Percentiles rank a stretch among this genome's conserved stretches.
phyloP scores from a whole-genome alignment of 1,140 invertebrate species.

The Musca domestica region DNA sequence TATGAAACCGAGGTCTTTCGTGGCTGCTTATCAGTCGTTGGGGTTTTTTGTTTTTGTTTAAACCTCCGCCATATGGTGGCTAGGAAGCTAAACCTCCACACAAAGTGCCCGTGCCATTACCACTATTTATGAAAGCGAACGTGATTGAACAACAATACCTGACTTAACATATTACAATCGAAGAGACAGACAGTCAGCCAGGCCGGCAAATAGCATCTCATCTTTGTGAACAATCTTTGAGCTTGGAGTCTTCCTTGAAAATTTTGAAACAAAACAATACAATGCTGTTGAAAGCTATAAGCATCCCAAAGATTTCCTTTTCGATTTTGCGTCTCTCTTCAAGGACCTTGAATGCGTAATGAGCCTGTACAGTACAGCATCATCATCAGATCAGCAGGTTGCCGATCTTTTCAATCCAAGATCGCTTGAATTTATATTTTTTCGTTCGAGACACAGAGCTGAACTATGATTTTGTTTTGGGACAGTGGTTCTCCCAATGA shows the following conservation, averaged over 20 bases:
- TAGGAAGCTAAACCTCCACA: no score
- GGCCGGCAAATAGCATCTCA: not conserved
- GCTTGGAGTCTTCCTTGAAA: not conserved
- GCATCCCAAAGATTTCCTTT: slow-evolving; percentile 8
- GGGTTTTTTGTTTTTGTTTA: not conserved
- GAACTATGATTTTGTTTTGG: no score
- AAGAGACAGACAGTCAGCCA: not conserved
- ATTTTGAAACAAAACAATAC: slow-evolving; percentile 2
- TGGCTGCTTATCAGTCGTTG: not conserved
- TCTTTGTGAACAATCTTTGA: no score
- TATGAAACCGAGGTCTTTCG: not conserved
- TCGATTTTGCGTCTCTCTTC: not conserved
- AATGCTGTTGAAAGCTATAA: slow-evolving; percentile 3
- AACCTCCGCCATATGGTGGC: slow-evolving; percentile 4
- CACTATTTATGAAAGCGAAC: slow-evolving; percentile 21
- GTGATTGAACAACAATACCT: slow-evolving; percentile 25
- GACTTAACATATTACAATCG: not conserved
- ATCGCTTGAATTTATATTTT: no score
- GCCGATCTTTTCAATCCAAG: slow-evolving; percentile 4
- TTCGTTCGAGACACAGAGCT: no score
- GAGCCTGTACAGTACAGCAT: slow-evolving; percentile 28
- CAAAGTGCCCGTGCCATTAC: no score
- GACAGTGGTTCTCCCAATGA: no score
- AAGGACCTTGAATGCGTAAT: slow-evolving; percentile 54
- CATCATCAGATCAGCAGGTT: no score